phyloP scores from a whole-genome alignment of 2,888 invertebrate species.

The Stegana nigrithorax region DNA sequence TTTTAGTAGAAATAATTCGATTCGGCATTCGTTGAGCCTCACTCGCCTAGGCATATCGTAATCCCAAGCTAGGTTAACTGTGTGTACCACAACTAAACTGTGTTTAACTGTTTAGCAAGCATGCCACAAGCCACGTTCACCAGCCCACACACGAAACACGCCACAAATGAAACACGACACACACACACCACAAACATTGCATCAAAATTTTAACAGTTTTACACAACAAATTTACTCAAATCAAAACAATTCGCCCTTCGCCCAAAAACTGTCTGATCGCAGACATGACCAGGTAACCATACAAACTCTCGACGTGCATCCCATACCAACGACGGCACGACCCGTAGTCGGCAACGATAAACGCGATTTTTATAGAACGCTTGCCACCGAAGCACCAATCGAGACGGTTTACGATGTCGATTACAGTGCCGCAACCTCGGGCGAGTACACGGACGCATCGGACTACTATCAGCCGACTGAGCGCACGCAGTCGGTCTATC shows the following conservation, averaged over 20 bases:
- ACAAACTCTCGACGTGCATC: constrained; percentile 42
- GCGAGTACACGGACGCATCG: constrained; percentile 38
- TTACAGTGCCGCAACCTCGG: constrained; percentile 48
- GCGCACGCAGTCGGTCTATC: constrained; percentile 19
- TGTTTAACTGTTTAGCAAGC: constrained; percentile 25
- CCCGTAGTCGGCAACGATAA: constrained; percentile 38
- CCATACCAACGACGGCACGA: constrained; percentile 39
- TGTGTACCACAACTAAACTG: too few species aligned
- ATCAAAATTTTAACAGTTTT: constrained; percentile 35
- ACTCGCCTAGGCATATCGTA: not conserved
- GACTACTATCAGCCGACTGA: constrained; percentile 48
- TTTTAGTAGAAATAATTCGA: too few species aligned
- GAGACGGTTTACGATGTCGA: constrained; percentile 29
- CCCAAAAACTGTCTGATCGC: constrained; percentile 13
- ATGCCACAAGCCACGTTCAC: not conserved
- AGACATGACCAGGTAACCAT: constrained; percentile 55
- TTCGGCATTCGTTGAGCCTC: not conserved
- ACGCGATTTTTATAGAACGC: constrained; percentile 49
- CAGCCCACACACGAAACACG: not conserved
- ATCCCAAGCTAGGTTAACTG: not conserved
- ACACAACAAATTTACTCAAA: constrained; percentile 19
- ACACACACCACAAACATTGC: constrained; percentile 20
- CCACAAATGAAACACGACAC: not conserved
- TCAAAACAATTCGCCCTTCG: not conserved
- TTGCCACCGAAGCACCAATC: constrained; percentile 38